These are phyloP conservation scores for Limulus polyphemus DNA, from an alignment of 2,888 invertebrate species.

Conservation along the genomic window DNA sequence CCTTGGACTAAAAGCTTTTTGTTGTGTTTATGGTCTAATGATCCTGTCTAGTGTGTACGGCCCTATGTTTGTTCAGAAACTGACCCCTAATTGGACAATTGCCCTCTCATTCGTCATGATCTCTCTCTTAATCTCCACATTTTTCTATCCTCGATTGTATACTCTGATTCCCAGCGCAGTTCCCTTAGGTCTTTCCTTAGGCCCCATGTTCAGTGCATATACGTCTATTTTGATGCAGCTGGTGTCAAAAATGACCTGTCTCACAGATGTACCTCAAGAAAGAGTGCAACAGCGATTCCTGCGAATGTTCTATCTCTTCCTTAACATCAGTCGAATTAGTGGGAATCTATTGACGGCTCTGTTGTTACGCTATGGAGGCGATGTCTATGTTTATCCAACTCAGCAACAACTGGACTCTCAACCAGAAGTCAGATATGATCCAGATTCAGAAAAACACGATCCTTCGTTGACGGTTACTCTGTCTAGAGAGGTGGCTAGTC, in stretches of 20 bases:
- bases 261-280: conserved; percentile 18
- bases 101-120: conserved; percentile 22
- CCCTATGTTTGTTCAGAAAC: conserved; percentile 21
- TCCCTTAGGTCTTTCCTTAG: conserved; percentile 19
- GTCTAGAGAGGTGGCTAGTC: conserved; percentile 6
- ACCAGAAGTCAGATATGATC: conserved; percentile 9
- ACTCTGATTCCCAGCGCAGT: conserved; percentile 20
- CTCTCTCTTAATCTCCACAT: conserved; percentile 22
- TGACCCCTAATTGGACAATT: conserved; percentile 23
- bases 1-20: conserved; percentile 16
- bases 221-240: conserved; percentile 25
- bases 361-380: conserved; percentile 16
- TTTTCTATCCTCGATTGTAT: conserved; percentile 22
- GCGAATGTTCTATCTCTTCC: conserved; percentile 21
- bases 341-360: conserved; percentile 18
- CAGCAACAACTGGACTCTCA: conserved; percentile 10
- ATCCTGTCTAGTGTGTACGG: conserved; percentile 22
- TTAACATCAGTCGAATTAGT: conserved; percentile 21
- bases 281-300: conserved; percentile 22
- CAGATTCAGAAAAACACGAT: conserved; percentile 13
- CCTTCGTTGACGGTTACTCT: conserved; percentile 17
- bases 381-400: conserved; percentile 16
- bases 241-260: conserved; percentile 19
- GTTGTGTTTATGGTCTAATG: conserved; percentile 16
- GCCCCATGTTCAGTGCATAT: conserved; percentile 22